Conservation (phyloP, 2,113 vertebrate genomes). For the Platysternon megacephalum region DNA sequence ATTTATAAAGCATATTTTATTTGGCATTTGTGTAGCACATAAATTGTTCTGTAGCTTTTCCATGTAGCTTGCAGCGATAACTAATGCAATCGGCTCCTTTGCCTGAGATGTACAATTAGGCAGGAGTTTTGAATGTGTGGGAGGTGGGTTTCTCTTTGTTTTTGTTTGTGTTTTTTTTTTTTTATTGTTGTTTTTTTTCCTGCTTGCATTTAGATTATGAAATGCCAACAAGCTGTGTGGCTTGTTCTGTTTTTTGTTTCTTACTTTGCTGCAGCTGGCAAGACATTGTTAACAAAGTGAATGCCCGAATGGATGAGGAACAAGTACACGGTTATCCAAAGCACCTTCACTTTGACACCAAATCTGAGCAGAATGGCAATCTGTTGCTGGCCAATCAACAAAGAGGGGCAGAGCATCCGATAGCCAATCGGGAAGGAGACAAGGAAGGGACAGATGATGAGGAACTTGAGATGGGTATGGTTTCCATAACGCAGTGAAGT, state of each 20-base stretch:
- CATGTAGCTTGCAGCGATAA: background rate
- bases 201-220: background rate
- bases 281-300: slow-evolving; percentile 49
- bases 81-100: background rate
- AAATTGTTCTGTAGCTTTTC: background rate
- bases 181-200: background rate
- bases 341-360: background rate
- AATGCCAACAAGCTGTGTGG: background rate
- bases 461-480: slow-evolving; percentile 59
- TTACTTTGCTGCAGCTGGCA: slow-evolving; percentile 54
- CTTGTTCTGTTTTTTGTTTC: background rate
- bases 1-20: background rate
- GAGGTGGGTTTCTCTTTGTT: background rate
- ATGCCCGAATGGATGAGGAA: background rate
- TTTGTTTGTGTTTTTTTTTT: background rate
- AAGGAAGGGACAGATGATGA: slow-evolving; percentile 24
- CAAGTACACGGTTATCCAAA: background rate
- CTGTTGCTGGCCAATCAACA: background rate
- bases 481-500: accelerated
- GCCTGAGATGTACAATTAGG: background rate
- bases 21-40: accelerated
- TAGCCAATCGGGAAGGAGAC: background rate
- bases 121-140: background rate
- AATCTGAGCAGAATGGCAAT: background rate
- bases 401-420: background rate